A percentile compares a stretch with the other conserved stretches of the same genome.
Conservation (phyloP, 2,113 vertebrate species). For the Okapia johnstoni region DNA sequence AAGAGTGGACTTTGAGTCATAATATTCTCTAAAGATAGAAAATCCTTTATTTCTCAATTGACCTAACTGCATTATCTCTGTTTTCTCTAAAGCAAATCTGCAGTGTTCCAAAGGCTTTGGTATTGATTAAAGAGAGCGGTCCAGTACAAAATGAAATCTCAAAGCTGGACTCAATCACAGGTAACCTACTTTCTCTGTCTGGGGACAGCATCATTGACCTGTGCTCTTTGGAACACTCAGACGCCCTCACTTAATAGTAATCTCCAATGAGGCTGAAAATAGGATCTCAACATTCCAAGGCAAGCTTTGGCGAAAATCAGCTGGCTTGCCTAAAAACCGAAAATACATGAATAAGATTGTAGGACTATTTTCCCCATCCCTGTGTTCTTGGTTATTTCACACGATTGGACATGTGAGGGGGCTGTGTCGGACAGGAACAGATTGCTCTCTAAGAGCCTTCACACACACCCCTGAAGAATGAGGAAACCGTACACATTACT, state of each 20-base stretch:
- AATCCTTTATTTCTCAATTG: slow-evolving; percentile 4
- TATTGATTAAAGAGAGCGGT: not conserved
- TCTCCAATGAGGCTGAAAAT: not conserved
- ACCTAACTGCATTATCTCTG: slow-evolving; percentile 63
- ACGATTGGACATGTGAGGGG: not conserved
- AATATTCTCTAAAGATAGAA: slow-evolving; percentile 5
- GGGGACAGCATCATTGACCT: not conserved
- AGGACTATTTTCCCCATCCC: not conserved
- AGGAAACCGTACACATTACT: slow-evolving; percentile 33
- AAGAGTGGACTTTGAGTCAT: slow-evolving; percentile 7
- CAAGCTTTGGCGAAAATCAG: not conserved
- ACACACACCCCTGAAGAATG: not conserved
- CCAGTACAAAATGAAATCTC: slow-evolving; percentile 33
- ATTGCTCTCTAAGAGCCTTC: not conserved
- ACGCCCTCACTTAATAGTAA: not conserved
- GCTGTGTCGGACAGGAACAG: not conserved
- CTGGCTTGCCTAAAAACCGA: not conserved
- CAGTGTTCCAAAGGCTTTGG: slow-evolving; percentile 63
- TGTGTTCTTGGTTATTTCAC: not conserved
- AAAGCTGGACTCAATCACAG: not conserved
- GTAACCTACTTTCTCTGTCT: not conserved
- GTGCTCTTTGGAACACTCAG: not conserved
- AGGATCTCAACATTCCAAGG: slow-evolving; percentile 11
- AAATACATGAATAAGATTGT: not conserved
- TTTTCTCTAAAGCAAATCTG: slow-evolving; percentile 66